Evolutionary conservation across 2,797 vertebrate species (phyloP), one percentile per base, ranked within the genome.

Genomic region (Poecile montanus): DNA sequence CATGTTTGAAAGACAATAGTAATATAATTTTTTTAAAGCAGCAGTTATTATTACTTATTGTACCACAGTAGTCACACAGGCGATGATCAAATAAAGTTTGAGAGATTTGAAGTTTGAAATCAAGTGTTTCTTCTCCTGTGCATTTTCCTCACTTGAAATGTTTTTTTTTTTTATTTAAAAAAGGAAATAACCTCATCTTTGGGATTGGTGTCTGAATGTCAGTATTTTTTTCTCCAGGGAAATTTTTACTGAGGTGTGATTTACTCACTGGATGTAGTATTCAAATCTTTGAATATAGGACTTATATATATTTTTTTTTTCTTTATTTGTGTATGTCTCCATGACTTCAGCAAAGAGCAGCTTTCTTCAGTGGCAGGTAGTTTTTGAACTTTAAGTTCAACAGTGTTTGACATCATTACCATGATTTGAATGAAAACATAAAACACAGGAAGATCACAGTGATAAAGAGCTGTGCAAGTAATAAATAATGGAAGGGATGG

Each of bases 21-120:
- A 93, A 89, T 88, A n/a, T 40, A 75, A 88, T 93, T 34, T 89
- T 29, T 92, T 57, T 93, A 91, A 89, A 89, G 27, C 71, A 96
- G 36, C 10, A 62, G 91, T 75, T 94, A 12, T 32, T 94, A 63
- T 84, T 88, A 57, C 53, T 80, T 92, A 25, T 70, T 56, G 48
- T 93, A 80, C 14, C 25, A 14, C 14, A 30, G 30, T 13, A 36
- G 11, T 72, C 25, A 73, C 36, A n/a, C 8, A n/a, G 19, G 42
- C 63, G 38, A 36, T 89, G 82, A 53, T 61, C 40, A 80, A 80
- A 67, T 81, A 65, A 53, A 32, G 5, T 14, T 56, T 40, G 47
- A 17, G 57, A 58, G 12, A 12, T 78, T 62, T 86, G 73, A 77
- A 32, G 30, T 78, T 74, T 84, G 77, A 85, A 68, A 81, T 66